These are phyloP conservation scores for Mythimna loreyi DNA, from an alignment of 2,888 invertebrate species.

Conservation along the genomic window DNA sequence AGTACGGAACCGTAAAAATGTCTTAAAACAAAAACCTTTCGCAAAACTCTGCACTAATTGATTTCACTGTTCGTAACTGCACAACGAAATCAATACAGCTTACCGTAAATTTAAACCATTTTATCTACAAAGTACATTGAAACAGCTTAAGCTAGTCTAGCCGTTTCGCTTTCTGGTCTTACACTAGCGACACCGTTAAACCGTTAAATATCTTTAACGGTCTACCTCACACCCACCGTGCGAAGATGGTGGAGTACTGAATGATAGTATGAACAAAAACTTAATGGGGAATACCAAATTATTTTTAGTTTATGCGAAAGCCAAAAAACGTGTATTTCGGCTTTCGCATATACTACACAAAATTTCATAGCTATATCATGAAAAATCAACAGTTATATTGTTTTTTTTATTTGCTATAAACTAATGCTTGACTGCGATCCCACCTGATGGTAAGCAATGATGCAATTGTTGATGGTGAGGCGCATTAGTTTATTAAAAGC, in stretches of 20 bases:
- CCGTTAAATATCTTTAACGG: conserved; percentile 61
- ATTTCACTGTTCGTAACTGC: conserved; percentile 7
- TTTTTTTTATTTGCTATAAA: too few relatives aligned
- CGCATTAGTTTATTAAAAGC: too few relatives aligned
- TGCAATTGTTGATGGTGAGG: too few relatives aligned
- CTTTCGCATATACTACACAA: too few relatives aligned
- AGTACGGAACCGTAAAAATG: too few relatives aligned
- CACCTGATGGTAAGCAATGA: too few relatives aligned
- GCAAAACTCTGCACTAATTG: conserved; percentile 11
- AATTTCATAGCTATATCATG: too few relatives aligned
- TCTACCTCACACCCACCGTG: conserved; percentile 28
- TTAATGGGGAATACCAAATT: not conserved
- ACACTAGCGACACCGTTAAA: conserved; percentile 50
- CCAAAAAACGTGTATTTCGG: too few relatives aligned
- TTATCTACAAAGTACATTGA: conserved; percentile 26
- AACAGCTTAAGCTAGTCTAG: conserved; percentile 39
- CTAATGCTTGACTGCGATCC: too few relatives aligned
- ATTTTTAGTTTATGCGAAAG: too few relatives aligned
- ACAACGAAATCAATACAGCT: not conserved
- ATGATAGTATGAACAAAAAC: conserved; percentile 31
- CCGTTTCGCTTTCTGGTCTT: conserved; percentile 59
- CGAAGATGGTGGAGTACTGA: conserved; percentile 24
- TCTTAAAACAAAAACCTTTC: not conserved
- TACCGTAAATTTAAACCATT: conserved; percentile 22
- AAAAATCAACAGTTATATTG: too few relatives aligned